Evolutionary conservation across 2,888 invertebrate genomes (phyloP), one percentile per base, ranked within the genome.

Genomic region (Brenthis daphne): DNA sequence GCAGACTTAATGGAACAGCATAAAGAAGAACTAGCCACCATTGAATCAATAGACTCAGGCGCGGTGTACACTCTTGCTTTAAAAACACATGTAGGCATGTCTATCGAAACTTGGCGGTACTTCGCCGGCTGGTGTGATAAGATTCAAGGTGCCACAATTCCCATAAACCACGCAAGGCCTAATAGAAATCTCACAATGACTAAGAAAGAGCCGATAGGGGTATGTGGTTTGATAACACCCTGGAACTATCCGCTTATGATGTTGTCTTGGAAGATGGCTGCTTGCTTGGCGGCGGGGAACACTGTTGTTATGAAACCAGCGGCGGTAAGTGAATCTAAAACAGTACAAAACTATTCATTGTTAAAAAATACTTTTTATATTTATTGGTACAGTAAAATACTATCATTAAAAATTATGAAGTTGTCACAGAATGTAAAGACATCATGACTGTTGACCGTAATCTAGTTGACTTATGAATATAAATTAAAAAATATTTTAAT

Each of bases 241-340:
- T 99, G 99, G 99, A 99, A 99, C 87, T 99, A 99, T 85, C 99
- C 99, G 0, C 91, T 99, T 12, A 99, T 99, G 99, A 99, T 99
- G 99, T 89, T 99, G 13, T 97, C 98, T 0, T 99, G 99, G 99
- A 99, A 99, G 88, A 98, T 99, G 98, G 98, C 99, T 0, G 98
- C 99, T 3, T 99, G 99, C 82, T 93, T 99, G 58, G 98, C 99
- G 0, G 98, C 99, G 11, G 99, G 99, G 50, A 99, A 99, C 84
- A 98, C 99, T 0, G 98, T 99, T 0, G 96, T 99, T 0, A 97
- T 99, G 86, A 99, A 99, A 87, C 99, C 99, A 0, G 99, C 99
- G 0, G 96, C 96, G 80, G 96, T 96, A 73, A 86, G 87, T 60
- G 37, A 43, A 43, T 8, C 11, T 2, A 43, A 43, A 3, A 43